These are phyloP conservation scores for Autographa pulchrina DNA, from an alignment of 2,888 invertebrate species.

Conservation along the genomic window DNA sequence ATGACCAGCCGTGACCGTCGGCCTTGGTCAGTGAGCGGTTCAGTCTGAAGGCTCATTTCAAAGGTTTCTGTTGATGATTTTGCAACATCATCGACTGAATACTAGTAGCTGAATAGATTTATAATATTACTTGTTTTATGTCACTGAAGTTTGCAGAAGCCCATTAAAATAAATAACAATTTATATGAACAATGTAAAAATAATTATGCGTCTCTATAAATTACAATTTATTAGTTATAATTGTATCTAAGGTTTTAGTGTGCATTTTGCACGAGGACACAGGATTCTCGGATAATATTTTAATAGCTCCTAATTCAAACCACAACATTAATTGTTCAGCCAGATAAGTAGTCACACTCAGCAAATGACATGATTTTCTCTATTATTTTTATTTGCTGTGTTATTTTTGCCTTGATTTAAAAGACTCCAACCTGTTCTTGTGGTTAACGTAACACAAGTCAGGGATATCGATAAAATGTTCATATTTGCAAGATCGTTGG, in stretches of 20 bases:
- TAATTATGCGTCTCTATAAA: no score
- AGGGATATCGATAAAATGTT: constrained; percentile 17
- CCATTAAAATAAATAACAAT: neutral
- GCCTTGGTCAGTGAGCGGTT: constrained; percentile 84
- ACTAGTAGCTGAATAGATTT: constrained; percentile 43
- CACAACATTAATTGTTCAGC: constrained; percentile 32
- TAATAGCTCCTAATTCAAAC: neutral
- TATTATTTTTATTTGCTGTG: constrained; percentile 26
- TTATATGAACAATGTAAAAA: neutral
- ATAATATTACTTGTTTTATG: no score
- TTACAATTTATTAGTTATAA: no score
- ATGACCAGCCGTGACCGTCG: constrained; percentile 84
- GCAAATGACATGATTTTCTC: constrained; percentile 35
- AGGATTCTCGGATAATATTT: neutral
- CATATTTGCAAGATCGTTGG: constrained; percentile 12
- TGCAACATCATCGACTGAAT: constrained; percentile 71
- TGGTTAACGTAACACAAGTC: neutral
- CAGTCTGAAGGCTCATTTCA: constrained; percentile 73
- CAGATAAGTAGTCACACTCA: constrained; percentile 8
- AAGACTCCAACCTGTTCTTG: neutral
- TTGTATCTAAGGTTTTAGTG: no score
- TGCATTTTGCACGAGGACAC: neutral
- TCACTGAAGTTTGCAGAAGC: neutral
- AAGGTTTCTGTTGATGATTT: constrained; percentile 76
- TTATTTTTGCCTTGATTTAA: constrained; percentile 8